Base-by-base conservation (phyloP, 2,888 invertebrate genomes). In the Xestia rhomboidea region DNA sequence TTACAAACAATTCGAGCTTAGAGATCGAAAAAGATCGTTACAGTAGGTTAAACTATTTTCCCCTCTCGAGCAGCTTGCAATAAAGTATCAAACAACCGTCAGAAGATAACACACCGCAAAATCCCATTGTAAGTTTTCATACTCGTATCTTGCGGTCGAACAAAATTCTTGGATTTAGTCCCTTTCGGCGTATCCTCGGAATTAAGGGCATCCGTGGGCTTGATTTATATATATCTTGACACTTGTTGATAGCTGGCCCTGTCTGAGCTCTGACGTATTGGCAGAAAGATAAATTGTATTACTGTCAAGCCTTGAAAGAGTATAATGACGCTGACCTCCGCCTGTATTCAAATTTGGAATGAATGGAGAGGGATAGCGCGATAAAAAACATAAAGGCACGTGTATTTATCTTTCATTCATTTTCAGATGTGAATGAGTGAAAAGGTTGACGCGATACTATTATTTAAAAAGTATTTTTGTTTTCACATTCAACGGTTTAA, bases 221-320 rank as follows among this genome's bases (percentile, higher is more conserved):
- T 87, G 90, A 93, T 93, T 93, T 93, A 94, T 94, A 90, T 92
- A 91, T 92, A 91, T 90, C 93, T 92, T 89, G 94, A 93, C 95
- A 96, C 95, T 96, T 96, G 95, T 95, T 96, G 96, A 96, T 96
- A 95, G 93, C 92, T 83, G 76, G 79, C 76, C 84, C 86, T 82
- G 81, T 82, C 86, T 76, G 85, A 81, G 83, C 84, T 84, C 84
- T 89, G 91, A 92, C 91, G 91, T 92, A 93, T 92, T 89, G 91
- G 89, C 86, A 86, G 84, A 84, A 89, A 93, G 91, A 93, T 92
- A 92, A 92, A 93, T 92, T 89, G 90, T 89, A 89, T 89, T 87
- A 88, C 87, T 87, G 91, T 90, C 90, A 77, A 75, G 73, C 87
- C 82, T 84, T 89, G 89, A 90, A 92, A 90, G 88, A 88, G 87